Conservation (phyloP, 2,888 invertebrate genomes). For the Marasmarcha lunaedactyla region DNA sequence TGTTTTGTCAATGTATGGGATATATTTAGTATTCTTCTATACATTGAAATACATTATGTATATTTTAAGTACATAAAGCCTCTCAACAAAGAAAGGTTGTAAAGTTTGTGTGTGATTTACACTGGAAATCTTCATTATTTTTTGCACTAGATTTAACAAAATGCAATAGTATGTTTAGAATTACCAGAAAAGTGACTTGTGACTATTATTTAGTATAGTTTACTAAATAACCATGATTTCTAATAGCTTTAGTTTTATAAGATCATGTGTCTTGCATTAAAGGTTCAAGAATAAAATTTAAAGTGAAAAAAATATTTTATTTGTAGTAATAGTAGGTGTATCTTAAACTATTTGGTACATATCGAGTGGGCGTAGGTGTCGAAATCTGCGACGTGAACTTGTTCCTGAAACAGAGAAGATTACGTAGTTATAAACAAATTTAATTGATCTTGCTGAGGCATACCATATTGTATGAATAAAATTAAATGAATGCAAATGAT, state of each 20-base stretch:
- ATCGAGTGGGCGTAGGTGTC: conserved; percentile 66
- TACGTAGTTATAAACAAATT: conserved; percentile 1
- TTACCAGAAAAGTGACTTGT: no score
- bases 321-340: conserved; percentile 8
- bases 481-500: no score
- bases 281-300: conserved; percentile 51
- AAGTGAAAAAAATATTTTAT: conserved; percentile 27
- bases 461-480: no score
- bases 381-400: conserved; percentile 76
- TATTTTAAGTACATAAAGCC: conserved; percentile 12
- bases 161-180: no score
- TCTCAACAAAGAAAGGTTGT: conserved; percentile 1
- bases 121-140: no score
- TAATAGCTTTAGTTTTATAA: conserved; percentile 1
- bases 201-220: background rate
- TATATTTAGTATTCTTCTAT: conserved; percentile 34
- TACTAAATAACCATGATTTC: background rate
- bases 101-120: no score
- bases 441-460: background rate
- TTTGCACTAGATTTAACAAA: no score
- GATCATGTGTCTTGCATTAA: conserved; percentile 23
- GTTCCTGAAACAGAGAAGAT: conserved; percentile 66
- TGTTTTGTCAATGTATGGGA: conserved; percentile 37
- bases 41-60: conserved; percentile 29
- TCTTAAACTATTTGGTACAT: conserved; percentile 21